Percentiles rank a stretch among this genome's conserved stretches.
Conservation (phyloP, 2,888 invertebrate species). For the Copidosoma aretas region DNA sequence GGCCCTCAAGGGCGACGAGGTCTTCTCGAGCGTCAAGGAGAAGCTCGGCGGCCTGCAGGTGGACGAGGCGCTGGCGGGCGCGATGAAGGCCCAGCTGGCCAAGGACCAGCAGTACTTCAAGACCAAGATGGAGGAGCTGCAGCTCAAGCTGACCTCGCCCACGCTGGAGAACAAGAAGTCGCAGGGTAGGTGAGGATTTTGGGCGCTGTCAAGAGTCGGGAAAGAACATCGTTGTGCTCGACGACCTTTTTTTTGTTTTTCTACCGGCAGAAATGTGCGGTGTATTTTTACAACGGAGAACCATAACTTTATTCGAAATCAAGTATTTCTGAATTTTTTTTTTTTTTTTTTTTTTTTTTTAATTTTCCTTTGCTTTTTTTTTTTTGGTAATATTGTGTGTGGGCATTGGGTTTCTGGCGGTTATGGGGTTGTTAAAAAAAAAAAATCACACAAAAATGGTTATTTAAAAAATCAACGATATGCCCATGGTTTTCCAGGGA, state of each 20-base stretch:
- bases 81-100: constrained; percentile 67
- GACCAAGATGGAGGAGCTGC: constrained; percentile 81
- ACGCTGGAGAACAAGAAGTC: constrained; percentile 66
- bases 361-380: too few species aligned
- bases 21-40: constrained; percentile 76
- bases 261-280: too few species aligned
- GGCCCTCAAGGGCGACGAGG: constrained; percentile 78
- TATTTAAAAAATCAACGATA: neutral
- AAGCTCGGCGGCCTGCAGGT: constrained; percentile 68
- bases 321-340: neutral
- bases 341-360: neutral
- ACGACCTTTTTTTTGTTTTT: too few species aligned
- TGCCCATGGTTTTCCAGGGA: constrained; percentile 8
- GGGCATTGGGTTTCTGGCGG: too few species aligned
- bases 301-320: too few species aligned
- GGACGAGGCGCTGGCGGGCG: constrained; percentile 67
- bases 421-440: too few species aligned
- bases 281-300: constrained; percentile 15
- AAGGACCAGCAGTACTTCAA: constrained; percentile 79
- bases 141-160: constrained; percentile 75
- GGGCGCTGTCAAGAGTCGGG: too few species aligned
- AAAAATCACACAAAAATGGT: too few species aligned
- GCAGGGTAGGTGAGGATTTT: constrained; percentile 46
- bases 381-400: too few species aligned
- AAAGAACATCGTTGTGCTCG: too few species aligned